phyloP scores from a whole-genome alignment of 2,888 invertebrate genomes.

The Hirtodrosophila confusa region DNA sequence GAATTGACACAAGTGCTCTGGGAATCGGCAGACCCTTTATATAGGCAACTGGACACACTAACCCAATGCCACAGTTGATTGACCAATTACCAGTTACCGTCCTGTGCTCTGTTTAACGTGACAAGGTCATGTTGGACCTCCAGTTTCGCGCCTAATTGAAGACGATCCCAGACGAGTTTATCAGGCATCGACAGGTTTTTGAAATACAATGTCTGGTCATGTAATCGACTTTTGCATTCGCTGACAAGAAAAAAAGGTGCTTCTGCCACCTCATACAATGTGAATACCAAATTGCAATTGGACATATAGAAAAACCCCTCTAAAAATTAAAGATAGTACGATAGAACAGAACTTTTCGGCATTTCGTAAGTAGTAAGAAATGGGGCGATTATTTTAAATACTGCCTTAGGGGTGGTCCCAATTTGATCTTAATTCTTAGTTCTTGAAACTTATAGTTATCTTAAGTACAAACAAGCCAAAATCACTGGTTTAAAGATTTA shows the following conservation, averaged over 20 bases:
- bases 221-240: conserved; percentile 24
- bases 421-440: too few relatives aligned
- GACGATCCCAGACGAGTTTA: conserved; percentile 60
- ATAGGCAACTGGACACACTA: conserved; percentile 54
- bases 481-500: too few relatives aligned
- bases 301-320: too few relatives aligned
- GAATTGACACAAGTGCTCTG: conserved; percentile 42
- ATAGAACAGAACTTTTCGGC: too few relatives aligned
- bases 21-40: conserved; percentile 38
- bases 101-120: conserved; percentile 27
- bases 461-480: too few relatives aligned
- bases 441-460: too few relatives aligned
- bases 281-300: background rate
- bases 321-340: too few relatives aligned
- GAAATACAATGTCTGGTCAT: conserved; percentile 16
- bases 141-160: conserved; percentile 65
- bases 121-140: conserved; percentile 67
- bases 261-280: conserved; percentile 21
- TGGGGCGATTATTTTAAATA: too few relatives aligned
- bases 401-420: too few relatives aligned
- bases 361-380: too few relatives aligned
- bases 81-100: conserved; percentile 49
- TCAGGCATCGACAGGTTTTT: conserved; percentile 71
- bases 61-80: conserved; percentile 70
- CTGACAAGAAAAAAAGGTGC: conserved; percentile 2